Evolutionary conservation across 2,888 invertebrate genomes (phyloP).

Genomic region (Muscina levida): DNA sequence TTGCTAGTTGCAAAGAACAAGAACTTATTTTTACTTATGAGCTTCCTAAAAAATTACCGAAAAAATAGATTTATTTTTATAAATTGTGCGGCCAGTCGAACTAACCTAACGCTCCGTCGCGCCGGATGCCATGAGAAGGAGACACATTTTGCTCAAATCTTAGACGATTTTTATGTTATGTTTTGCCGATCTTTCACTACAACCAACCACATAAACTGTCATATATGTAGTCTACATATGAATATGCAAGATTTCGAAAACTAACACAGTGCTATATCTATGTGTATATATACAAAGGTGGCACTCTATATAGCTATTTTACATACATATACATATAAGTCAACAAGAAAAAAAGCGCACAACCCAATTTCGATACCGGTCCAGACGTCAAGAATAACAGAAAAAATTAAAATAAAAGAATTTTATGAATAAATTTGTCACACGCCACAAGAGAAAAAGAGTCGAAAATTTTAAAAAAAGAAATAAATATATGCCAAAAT

Average conservation of each 20-base stretch:
- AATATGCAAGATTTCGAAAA: too few relatives aligned
- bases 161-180: neutral
- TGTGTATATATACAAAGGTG: neutral
- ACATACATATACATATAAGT: neutral
- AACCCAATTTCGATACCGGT: neutral
- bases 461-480: neutral
- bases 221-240: too few relatives aligned
- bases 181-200: too few relatives aligned
- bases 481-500: slow-evolving; percentile 5
- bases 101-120: too few relatives aligned
- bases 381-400: neutral
- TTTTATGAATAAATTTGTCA: slow-evolving; percentile 28
- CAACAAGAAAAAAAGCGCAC: neutral
- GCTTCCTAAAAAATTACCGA: slow-evolving; percentile 57
- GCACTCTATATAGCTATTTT: neutral
- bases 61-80: slow-evolving; percentile 33
- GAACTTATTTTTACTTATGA: slow-evolving; percentile 63
- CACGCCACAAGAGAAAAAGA: neutral
- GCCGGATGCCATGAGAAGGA: slow-evolving; percentile 51
- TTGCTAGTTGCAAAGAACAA: slow-evolving; percentile 7
- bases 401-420: slow-evolving; percentile 20
- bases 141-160: slow-evolving; percentile 35
- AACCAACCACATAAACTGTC: too few relatives aligned
- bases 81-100: slow-evolving; percentile 1
- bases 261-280: neutral